Conservation (phyloP, 2,113 vertebrate species). For the Stercorarius parasiticus region DNA sequence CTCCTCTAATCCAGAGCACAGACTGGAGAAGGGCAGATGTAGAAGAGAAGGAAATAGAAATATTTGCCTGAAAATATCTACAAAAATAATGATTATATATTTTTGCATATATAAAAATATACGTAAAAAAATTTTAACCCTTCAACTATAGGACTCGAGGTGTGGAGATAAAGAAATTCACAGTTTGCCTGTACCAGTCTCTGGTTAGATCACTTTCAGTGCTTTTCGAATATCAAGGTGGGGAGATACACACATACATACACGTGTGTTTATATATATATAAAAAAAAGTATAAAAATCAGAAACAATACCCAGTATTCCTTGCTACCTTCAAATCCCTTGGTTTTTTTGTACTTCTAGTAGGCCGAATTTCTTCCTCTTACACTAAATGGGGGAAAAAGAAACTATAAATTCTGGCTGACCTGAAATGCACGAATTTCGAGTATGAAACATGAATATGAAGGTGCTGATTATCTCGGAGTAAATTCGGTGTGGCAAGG, state of each 20-base stretch:
- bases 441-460: neutral
- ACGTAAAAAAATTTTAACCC: neutral
- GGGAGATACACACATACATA: accelerated
- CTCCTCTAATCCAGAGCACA: neutral
- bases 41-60: neutral
- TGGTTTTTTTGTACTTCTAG: neutral
- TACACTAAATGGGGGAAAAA: neutral
- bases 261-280: neutral
- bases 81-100: neutral
- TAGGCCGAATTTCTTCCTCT: neutral
- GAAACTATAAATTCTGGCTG: neutral
- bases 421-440: neutral
- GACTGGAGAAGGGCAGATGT: neutral
- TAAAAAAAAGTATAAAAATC: too few relatives aligned
- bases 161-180: neutral
- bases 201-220: neutral
- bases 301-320: neutral
- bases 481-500: neutral
- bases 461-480: neutral
- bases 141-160: neutral
- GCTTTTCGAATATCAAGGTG: neutral
- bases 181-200: neutral
- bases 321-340: neutral
- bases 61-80: neutral
- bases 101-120: neutral